Evolutionary conservation across 2,888 invertebrate genomes (phyloP).

Genomic region (Oscheius myriophilus): DNA sequence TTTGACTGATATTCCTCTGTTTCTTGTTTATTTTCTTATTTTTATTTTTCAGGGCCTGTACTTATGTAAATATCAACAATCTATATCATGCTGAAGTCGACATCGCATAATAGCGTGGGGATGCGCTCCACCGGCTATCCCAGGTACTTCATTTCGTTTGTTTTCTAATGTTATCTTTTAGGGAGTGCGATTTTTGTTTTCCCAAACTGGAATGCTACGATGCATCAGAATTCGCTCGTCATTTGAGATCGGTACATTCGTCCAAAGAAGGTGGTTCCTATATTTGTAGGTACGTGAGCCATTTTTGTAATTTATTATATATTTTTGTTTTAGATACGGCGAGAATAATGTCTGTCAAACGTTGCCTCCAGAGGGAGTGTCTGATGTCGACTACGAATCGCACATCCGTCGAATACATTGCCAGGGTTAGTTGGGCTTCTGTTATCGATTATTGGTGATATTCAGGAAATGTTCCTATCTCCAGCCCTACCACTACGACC

Average conservation of each 20-base stretch:
- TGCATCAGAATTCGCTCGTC: slow-evolving; percentile 48
- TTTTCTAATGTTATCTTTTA: slow-evolving; percentile 13
- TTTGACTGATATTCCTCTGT: no score
- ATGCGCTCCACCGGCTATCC: slow-evolving; percentile 16
- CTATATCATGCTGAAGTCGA: slow-evolving; percentile 9
- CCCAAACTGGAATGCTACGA: slow-evolving; percentile 41
- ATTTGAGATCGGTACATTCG: slow-evolving; percentile 57
- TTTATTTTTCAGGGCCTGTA: slow-evolving; percentile 6
- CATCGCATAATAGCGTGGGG: slow-evolving; percentile 20
- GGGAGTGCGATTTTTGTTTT: slow-evolving; percentile 44
- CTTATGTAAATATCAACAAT: slow-evolving; percentile 9
- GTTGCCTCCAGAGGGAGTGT: slow-evolving; percentile 87
- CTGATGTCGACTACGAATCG: slow-evolving; percentile 86
- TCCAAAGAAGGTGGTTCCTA: slow-evolving; percentile 65
- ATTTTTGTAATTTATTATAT: neutral
- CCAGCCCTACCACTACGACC: neutral
- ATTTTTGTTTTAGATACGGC: slow-evolving; percentile 79
- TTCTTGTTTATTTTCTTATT: no score
- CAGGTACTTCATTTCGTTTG: slow-evolving; percentile 15
- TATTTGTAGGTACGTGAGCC: slow-evolving; percentile 53
- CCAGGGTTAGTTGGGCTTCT: slow-evolving; percentile 15
- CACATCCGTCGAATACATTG: slow-evolving; percentile 80
- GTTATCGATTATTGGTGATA: neutral
- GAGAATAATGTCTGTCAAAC: slow-evolving; percentile 86
- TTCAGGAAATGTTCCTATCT: slow-evolving; percentile 1